Conservation (phyloP, 2,113 vertebrate genomes). For the Brachirus orientalis region DNA sequence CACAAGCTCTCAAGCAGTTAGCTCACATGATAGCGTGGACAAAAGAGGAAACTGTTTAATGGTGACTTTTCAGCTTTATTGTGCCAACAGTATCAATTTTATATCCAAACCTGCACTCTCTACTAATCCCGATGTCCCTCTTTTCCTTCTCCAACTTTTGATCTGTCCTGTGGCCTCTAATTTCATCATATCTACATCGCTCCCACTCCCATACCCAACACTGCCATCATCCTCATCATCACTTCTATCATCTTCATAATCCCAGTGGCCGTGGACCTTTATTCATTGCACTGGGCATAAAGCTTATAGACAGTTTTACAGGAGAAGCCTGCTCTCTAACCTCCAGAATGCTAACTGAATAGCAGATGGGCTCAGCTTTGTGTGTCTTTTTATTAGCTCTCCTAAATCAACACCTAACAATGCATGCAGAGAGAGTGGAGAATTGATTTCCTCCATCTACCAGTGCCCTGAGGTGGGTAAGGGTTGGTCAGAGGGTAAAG, state of each 20-base stretch:
- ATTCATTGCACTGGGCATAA: conserved; percentile 64
- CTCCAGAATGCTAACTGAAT: conserved; percentile 74
- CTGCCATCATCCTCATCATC: conserved; percentile 58
- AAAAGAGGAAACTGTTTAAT: conserved; percentile 9
- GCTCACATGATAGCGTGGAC: conserved; percentile 2
- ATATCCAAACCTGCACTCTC: conserved; percentile 9
- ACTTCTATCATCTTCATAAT: conserved; percentile 45
- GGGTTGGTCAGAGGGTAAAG: conserved; percentile 66
- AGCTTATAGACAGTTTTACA: conserved; percentile 75
- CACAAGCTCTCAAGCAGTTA: conserved; percentile 37
- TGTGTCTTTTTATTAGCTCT: conserved; percentile 79
- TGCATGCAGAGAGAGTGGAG: conserved; percentile 59
- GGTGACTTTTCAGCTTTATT: conserved; percentile 7
- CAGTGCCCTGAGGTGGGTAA: conserved; percentile 66
- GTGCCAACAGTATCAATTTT: not conserved
- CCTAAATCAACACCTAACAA: conserved; percentile 83
- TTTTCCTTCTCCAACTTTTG: not conserved
- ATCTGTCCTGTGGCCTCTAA: conserved; percentile 46
- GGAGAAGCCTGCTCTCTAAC: conserved; percentile 73
- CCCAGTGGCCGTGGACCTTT: conserved; percentile 69
- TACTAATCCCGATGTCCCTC: not conserved
- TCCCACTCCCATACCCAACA: conserved; percentile 37
- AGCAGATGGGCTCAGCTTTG: conserved; percentile 79
- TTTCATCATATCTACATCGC: conserved; percentile 43
- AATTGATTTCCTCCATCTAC: conserved; percentile 76